Conservation (phyloP, 2,888 invertebrate species). For the Sminthurinus aureus region DNA sequence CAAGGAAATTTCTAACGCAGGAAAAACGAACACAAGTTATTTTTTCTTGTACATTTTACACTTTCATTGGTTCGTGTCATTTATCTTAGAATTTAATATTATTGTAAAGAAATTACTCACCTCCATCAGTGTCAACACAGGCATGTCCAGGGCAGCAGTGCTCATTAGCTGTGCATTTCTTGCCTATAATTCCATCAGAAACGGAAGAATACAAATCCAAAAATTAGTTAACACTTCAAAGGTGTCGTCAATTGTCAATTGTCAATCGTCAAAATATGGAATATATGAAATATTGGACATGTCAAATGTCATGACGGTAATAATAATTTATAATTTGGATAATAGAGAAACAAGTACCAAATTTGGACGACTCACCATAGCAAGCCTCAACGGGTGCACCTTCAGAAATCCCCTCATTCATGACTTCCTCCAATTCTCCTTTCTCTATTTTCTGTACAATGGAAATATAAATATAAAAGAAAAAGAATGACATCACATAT, state of each 20-base stretch:
- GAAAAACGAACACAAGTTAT: no score
- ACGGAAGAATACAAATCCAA: background rate
- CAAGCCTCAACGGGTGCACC: conserved; percentile 72
- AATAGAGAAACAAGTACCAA: background rate
- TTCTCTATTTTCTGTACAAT: conserved; percentile 59
- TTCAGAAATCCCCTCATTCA: conserved; percentile 63
- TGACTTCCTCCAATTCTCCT: conserved; percentile 61
- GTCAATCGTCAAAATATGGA: no score
- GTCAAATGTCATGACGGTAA: background rate
- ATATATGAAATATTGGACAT: no score
- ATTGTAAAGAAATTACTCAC: conserved; percentile 64
- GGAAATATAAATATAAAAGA: background rate
- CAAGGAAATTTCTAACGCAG: no score
- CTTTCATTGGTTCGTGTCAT: no score
- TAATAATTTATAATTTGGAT: background rate
- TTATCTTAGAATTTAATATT: no score
- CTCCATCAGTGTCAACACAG: conserved; percentile 74
- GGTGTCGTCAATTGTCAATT: no score
- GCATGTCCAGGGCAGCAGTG: conserved; percentile 84
- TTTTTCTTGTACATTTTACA: no score
- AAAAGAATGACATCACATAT: background rate
- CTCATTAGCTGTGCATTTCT: conserved; percentile 75
- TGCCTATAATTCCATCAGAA: background rate
- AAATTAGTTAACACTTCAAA: no score
- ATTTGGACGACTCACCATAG: conserved; percentile 70